These are phyloP conservation scores for Gymnodraco acuticeps DNA, from an alignment of 2,797 vertebrate species.

Conservation along the genomic window DNA sequence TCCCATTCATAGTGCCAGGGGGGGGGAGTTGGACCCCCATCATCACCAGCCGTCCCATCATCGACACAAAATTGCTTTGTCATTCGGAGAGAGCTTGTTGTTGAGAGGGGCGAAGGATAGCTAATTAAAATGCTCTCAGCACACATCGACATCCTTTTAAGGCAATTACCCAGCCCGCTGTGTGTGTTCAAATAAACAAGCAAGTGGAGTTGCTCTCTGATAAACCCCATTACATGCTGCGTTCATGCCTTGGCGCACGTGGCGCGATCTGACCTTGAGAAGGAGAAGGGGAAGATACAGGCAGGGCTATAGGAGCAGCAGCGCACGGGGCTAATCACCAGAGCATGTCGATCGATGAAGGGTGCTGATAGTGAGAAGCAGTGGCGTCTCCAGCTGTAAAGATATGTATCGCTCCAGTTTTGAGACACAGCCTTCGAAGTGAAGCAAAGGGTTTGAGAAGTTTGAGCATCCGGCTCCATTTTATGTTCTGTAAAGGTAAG, in stretches of 20 bases:
- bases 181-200: conserved; percentile 66
- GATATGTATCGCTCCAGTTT: conserved; percentile 72
- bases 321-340: conserved; percentile 68
- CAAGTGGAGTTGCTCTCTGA: conserved; percentile 45
- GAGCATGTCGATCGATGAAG: conserved; percentile 70
- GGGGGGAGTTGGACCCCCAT: conserved; percentile 55
- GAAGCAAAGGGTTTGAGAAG: conserved; percentile 59
- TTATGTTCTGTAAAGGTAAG: conserved; percentile 33
- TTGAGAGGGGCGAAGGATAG: conserved; percentile 59
- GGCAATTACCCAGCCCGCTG: conserved; percentile 62
- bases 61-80: conserved; percentile 74
- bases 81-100: conserved; percentile 65
- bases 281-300: conserved; percentile 51
- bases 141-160: conserved; percentile 62
- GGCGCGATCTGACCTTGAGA: conserved; percentile 76
- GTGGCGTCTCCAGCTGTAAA: conserved; percentile 53
- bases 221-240: conserved; percentile 59
- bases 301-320: conserved; percentile 46
- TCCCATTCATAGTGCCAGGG: conserved; percentile 33
- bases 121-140: conserved; percentile 81
- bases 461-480: conserved; percentile 39
- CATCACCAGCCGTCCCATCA: conserved; percentile 58
- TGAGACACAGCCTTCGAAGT: conserved; percentile 61
- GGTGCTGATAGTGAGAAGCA: conserved; percentile 67
- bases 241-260: conserved; percentile 33